Evolutionary conservation across 2,888 invertebrate species (phyloP).

Genomic region (Neoascia interrupta): DNA sequence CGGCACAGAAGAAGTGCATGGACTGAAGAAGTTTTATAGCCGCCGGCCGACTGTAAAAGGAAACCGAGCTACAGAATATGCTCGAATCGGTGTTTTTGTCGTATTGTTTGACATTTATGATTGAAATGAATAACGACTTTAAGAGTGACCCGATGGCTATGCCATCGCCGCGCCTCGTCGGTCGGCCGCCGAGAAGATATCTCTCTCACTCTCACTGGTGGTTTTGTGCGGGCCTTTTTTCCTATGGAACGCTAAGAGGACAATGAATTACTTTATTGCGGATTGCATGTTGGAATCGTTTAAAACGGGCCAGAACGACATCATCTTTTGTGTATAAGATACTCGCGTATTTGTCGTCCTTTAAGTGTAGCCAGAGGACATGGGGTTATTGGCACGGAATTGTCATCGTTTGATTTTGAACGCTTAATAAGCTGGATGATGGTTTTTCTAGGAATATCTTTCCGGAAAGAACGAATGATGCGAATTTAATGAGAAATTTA

Average conservation of each 20-base stretch:
- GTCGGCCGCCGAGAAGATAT: not conserved
- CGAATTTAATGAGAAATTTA: constrained; percentile 25
- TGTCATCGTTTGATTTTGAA: constrained; percentile 11
- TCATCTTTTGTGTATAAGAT: constrained; percentile 1
- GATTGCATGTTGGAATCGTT: constrained; percentile 21
- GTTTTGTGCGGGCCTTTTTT: constrained; percentile 11
- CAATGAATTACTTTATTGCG: constrained; percentile 36
- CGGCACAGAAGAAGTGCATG: no score
- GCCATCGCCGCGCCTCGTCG: not conserved
- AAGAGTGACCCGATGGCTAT: constrained; percentile 44
- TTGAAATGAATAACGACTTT: constrained; percentile 61
- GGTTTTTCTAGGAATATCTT: constrained; percentile 16
- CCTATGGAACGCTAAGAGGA: not conserved
- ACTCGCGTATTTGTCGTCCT: constrained; percentile 42
- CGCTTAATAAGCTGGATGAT: not conserved
- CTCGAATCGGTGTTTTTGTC: constrained; percentile 42
- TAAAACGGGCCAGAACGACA: not conserved
- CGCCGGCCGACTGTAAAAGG: constrained; percentile 18
- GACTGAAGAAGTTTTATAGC: constrained; percentile 38
- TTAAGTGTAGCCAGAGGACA: constrained; percentile 44
- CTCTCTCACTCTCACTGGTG: no score
- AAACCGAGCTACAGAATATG: constrained; percentile 29
- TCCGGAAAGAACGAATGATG: constrained; percentile 5
- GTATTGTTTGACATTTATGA: constrained; percentile 61
- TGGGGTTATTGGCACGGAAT: constrained; percentile 30